Evolutionary conservation across 2,888 invertebrate genomes (phyloP).

Genomic region (Lasioglossum villosulum): DNA sequence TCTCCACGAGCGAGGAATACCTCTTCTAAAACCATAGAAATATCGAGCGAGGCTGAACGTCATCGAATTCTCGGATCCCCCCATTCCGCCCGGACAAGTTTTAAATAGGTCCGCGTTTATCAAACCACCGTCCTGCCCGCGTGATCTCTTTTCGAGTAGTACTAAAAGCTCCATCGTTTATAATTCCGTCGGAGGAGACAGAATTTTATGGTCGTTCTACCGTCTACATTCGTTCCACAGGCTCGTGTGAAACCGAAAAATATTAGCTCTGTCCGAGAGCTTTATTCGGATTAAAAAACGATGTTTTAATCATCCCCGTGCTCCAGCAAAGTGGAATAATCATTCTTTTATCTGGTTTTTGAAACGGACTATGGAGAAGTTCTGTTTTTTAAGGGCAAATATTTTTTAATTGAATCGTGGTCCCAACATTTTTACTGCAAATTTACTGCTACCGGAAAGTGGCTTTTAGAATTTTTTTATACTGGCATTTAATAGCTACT

Average conservation of each 20-base stretch:
- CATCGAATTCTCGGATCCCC: not conserved
- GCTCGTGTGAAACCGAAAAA: not conserved
- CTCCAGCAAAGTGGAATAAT: not conserved
- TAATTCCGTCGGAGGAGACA: not conserved
- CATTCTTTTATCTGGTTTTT: not conserved
- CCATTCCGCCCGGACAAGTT: not conserved
- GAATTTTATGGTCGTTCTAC: not conserved
- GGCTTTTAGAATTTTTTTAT: no score
- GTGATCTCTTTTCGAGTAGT: not conserved
- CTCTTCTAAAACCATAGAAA: constrained; percentile 8
- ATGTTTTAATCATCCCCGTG: not conserved
- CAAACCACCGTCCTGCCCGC: not conserved
- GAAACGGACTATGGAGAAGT: not conserved
- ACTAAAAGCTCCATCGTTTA: constrained; percentile 8
- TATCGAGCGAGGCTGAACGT: constrained; percentile 10
- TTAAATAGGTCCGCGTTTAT: constrained; percentile 9
- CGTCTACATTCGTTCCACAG: not conserved
- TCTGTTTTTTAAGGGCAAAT: not conserved
- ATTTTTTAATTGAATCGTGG: not conserved
- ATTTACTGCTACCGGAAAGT: no score
- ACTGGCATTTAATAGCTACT: no score
- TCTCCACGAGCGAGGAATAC: not conserved
- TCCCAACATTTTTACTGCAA: no score
- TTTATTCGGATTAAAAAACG: not conserved
- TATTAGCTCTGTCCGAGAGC: not conserved